phyloP scores from a whole-genome alignment of 2,113 vertebrate genomes.

The Heptranchias perlo region DNA sequence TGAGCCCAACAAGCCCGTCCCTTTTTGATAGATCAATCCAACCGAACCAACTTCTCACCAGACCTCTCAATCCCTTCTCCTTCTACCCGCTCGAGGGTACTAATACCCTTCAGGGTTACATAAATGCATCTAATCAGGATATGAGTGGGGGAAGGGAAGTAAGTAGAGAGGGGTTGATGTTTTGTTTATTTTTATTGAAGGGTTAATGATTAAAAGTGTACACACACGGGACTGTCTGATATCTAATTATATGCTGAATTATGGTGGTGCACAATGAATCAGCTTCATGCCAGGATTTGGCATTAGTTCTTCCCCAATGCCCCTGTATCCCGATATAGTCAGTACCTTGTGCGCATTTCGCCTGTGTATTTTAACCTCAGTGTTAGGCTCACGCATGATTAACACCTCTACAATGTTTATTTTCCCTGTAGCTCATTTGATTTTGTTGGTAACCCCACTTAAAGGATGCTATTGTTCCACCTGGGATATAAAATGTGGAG shows the following conservation, averaged over 20 bases:
- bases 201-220: constrained; percentile 22
- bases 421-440: neutral
- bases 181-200: constrained; percentile 28
- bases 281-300: neutral
- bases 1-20: neutral
- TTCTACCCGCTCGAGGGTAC: neutral
- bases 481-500: neutral
- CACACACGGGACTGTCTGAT: neutral
- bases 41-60: neutral
- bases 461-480: neutral
- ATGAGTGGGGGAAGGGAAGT: neutral
- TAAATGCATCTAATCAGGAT: neutral
- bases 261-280: neutral
- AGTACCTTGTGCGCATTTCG: neutral
- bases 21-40: neutral
- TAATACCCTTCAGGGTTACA: neutral
- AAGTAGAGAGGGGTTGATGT: neutral
- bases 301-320: neutral
- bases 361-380: constrained; percentile 9
- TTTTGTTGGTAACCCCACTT: neutral
- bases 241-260: constrained; percentile 26
- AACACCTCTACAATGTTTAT: neutral
- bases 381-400: neutral
- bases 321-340: neutral
- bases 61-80: neutral